Base-by-base conservation (phyloP, 2,888 invertebrate genomes). In the Callimorpha dominula region DNA sequence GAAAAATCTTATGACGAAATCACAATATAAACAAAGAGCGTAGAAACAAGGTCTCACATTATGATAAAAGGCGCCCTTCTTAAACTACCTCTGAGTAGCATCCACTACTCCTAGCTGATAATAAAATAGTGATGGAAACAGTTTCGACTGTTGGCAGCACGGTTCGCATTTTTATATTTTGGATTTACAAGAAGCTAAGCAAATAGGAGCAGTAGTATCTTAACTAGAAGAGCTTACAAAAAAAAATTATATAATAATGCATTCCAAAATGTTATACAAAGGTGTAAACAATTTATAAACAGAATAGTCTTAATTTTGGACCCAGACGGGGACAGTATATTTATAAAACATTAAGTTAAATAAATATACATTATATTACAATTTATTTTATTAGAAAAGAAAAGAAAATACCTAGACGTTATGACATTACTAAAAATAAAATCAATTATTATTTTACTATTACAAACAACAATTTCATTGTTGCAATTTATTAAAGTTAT, bases 81-180 rank as follows among this genome's bases (percentile, higher is more conserved):
- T 77, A 74, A 69, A 85, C 68, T 73, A 79, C 70, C 65, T 65
- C 74, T 76, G 78, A 77, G 72, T 78, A 73, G 64, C 75, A 77
- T 75, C 73, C 62, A 77, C 79, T 81, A 85, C 82, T 79, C 52
- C 75, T 78, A 74, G 70, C 71, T 81, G 82, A 80, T 85, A 88
- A 87, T 88, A 87, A 86, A 89, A 88, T 81, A 82, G 78, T 83
- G 78, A 87, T 82, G 80, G 79, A 75, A 79, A 78, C 78, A 87
- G 81, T 82, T 86, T 83, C 70, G 75, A 81, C 85, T 86, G 85
- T 81, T 82, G 79, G 68, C 77, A 70, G 78, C 77, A 82, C 82
- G 82, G 78, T 82, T 80, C 84, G 78, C 80, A 86, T 87, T 90
- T 88, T 90, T 89, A 89, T 88, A 87, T 81, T 86, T 81, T 52